Conservation (phyloP, 2,113 vertebrate species). For the Ginglymostoma cirratum region DNA sequence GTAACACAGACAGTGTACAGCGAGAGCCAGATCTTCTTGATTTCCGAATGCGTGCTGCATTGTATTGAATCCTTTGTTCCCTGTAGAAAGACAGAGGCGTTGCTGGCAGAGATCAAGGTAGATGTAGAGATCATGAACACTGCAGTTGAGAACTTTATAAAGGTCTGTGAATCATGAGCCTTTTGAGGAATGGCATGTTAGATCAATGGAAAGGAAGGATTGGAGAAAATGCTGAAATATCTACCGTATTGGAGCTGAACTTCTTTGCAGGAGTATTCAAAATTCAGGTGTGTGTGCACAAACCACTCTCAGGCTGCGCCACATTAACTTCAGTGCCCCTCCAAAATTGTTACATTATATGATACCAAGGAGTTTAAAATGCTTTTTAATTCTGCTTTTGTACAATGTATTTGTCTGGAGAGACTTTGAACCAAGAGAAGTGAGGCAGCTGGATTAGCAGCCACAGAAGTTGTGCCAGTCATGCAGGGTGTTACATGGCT, state of each 20-base stretch:
- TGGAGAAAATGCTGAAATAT: not conserved
- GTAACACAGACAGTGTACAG: not conserved
- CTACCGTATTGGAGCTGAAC: not conserved
- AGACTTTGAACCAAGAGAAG: not conserved
- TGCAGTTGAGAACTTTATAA: not conserved
- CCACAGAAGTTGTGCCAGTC: not conserved
- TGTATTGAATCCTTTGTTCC: not conserved
- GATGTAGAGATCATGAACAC: too few relatives aligned
- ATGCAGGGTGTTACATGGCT: not conserved
- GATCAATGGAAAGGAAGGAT: not conserved
- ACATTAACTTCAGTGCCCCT: not conserved
- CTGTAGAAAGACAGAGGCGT: not conserved
- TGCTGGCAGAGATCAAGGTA: not conserved
- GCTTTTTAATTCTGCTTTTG: not conserved
- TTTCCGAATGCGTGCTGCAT: not conserved
- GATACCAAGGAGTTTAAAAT: not conserved
- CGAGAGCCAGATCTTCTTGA: not conserved
- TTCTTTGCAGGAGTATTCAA: not conserved
- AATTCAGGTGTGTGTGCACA: not conserved
- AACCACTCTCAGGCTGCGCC: not conserved
- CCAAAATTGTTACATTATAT: not conserved
- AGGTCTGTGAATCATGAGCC: not conserved
- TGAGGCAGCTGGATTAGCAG: not conserved
- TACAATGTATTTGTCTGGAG: not conserved
- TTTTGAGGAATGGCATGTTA: not conserved